These are phyloP conservation scores for Mus pahari DNA, from an alignment of 2,113 vertebrate species.

Conservation along the genomic window DNA sequence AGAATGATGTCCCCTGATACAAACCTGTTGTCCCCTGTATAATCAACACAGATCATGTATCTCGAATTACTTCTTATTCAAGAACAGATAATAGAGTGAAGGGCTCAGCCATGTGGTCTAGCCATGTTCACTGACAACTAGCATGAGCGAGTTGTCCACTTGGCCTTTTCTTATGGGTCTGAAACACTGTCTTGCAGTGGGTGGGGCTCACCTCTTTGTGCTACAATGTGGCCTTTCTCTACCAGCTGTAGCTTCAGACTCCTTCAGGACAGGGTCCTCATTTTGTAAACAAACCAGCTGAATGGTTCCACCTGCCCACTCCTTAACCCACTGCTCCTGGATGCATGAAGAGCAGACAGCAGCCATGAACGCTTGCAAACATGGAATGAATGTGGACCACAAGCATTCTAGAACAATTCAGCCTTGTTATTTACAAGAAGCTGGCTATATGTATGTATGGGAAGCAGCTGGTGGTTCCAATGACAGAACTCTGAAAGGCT, in stretches of 20 bases:
- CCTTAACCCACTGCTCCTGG: not conserved
- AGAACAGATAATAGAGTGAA: not conserved
- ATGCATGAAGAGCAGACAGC: not conserved
- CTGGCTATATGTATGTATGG: not conserved
- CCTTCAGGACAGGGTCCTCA: not conserved
- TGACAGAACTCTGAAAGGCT: conserved; percentile 37
- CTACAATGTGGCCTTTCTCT: not conserved
- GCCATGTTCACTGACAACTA: not conserved
- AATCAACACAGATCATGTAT: conserved; percentile 4
- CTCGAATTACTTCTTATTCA: conserved; percentile 17
- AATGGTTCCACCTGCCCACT: not conserved
- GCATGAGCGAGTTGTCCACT: not conserved
- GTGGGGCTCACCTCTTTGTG: not conserved
- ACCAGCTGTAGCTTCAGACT: not conserved
- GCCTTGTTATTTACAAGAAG: conserved; percentile 30
- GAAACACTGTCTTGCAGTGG: not conserved
- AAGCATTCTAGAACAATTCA: not conserved
- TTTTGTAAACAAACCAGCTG: conserved; percentile 28
- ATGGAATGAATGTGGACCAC: conserved; percentile 10
- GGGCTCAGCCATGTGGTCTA: not conserved
- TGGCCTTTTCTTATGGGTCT: not conserved
- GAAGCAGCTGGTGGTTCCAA: not conserved
- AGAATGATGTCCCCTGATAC: not conserved
- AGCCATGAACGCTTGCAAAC: not conserved
- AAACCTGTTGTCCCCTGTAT: not conserved